Percentiles rank a stretch among this genome's conserved stretches.
These are phyloP conservation scores for Odontocolon sp. DNA, from an alignment of 2,888 invertebrate species.

Conservation along the genomic window DNA sequence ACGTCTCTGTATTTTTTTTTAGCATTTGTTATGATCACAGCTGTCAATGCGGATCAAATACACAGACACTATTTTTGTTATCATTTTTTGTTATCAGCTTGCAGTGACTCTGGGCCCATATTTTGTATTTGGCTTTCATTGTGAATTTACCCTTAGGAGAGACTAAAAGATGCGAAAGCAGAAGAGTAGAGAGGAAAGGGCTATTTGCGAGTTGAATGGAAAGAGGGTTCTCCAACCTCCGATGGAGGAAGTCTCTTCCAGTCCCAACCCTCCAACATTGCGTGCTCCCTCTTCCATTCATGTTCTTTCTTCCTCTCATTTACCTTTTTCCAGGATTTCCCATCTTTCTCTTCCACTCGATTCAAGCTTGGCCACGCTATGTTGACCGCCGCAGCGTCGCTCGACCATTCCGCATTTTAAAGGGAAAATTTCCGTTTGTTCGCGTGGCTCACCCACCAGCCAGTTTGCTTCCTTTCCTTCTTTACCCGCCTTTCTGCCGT, in stretches of 20 bases:
- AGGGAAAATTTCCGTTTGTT: conserved; percentile 79
- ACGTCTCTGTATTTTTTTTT: no score
- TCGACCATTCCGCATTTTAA: conserved; percentile 79
- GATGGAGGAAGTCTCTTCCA: conserved; percentile 49
- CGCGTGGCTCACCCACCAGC: conserved; percentile 52
- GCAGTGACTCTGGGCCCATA: no score
- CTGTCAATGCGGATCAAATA: no score
- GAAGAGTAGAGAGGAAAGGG: conserved; percentile 57
- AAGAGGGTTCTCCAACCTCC: conserved; percentile 68
- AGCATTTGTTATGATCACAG: no score
- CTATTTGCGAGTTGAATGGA: conserved; percentile 76
- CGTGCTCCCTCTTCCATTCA: conserved; percentile 47
- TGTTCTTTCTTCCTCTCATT: conserved; percentile 26
- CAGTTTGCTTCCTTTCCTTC: conserved; percentile 63
- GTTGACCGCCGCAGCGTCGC: conserved; percentile 69
- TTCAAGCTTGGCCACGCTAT: conserved; percentile 64
- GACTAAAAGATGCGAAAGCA: no score
- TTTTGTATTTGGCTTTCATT: no score
- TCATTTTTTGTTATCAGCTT: no score
- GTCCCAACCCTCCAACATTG: conserved; percentile 51
- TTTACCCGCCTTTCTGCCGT: conserved; percentile 40
- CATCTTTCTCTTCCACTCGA: conserved; percentile 24
- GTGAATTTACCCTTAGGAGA: no score
- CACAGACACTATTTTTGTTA: no score
- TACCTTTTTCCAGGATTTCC: conserved; percentile 39